Evolutionary conservation across 2,113 vertebrate genomes (phyloP), one percentile per base, ranked within the genome.

Genomic region (Tonatia bakeri): DNA sequence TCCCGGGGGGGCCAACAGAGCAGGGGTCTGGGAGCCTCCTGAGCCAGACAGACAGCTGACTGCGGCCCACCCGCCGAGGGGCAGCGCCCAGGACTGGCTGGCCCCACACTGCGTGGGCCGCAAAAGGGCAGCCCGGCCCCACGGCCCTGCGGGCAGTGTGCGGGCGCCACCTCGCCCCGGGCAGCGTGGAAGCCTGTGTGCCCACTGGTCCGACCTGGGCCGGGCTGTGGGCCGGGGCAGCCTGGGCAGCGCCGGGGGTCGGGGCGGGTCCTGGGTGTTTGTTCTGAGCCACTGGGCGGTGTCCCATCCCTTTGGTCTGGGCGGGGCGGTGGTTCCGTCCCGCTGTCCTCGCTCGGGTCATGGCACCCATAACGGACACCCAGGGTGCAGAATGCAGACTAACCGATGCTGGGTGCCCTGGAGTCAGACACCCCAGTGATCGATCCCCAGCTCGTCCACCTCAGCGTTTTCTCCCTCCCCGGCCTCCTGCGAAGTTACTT

Each of bases 361-460:
- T 4, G 72, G 64, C 38, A 40, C 20, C 64, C 61, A 47, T 47
- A 26, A 54, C 1, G 1, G 7, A 4, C 56, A 9, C 64, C 40
- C 77, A 5, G 26, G 69, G n/a, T 13, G 0, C 31, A 9, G 77
- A 28, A 11, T 4, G 3, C 1, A 1, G 9, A 0, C 0, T 33
- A 19, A 20, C 40, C 4, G 5, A 3, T 28, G 8, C 36, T 28
- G 1, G 19, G 40, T 40, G 13, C 40, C 3, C 1, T 0, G 0
- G 10, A 12, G 10, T 38, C 11, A 20, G 61, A 40, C n/a, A 40
- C 54, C 10, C 2, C 0, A 0, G 4, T 1, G 31, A 17, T 43
- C 2, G 31, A 17, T 43, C 59, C 5, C 43, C 7, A 5, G 4
- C 8, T 24, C 36, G 65, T 3, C 64, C 4, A 6, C 9, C 43